phyloP scores from a whole-genome alignment of 2,113 vertebrate genomes.

The Danionella cerebrum region DNA sequence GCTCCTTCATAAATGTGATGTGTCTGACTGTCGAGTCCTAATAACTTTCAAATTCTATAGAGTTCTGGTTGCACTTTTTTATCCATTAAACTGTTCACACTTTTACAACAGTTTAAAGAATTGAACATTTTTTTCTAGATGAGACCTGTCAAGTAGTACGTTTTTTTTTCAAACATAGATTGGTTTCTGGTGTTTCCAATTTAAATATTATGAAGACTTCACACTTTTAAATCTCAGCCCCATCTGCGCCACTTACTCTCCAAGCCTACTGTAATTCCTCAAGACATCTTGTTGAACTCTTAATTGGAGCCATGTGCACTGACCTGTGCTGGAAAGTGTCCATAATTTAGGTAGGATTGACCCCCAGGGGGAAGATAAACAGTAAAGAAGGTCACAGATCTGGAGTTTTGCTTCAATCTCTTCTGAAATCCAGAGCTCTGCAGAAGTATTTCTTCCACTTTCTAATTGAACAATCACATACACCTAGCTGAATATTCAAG shows the following conservation, averaged over 20 bases:
- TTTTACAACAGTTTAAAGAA: no score
- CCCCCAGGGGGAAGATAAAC: constrained; percentile 31
- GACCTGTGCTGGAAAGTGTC: constrained; percentile 28
- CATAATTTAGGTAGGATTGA: constrained; percentile 38
- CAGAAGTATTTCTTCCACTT: constrained; percentile 27
- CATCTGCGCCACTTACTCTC: constrained; percentile 14
- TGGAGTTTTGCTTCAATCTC: constrained; percentile 27
- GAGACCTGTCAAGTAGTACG: no score
- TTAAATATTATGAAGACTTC: no score
- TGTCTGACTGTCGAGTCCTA: no score
- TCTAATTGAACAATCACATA: no score
- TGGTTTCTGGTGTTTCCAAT: no score
- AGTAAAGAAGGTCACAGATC: constrained; percentile 36
- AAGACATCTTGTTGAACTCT: constrained; percentile 35
- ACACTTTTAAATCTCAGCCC: neutral
- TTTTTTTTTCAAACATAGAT: no score
- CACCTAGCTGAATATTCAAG: neutral
- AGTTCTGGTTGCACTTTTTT: no score
- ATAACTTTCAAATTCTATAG: no score
- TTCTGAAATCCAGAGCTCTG: constrained; percentile 26
- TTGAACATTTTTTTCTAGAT: no score
- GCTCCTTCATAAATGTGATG: no score
- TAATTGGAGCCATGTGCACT: constrained; percentile 26
- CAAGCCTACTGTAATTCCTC: constrained; percentile 25
- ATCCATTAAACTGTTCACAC: no score